Conservation (phyloP, 2,888 invertebrate genomes). For the Chromoteleia sp. region DNA sequence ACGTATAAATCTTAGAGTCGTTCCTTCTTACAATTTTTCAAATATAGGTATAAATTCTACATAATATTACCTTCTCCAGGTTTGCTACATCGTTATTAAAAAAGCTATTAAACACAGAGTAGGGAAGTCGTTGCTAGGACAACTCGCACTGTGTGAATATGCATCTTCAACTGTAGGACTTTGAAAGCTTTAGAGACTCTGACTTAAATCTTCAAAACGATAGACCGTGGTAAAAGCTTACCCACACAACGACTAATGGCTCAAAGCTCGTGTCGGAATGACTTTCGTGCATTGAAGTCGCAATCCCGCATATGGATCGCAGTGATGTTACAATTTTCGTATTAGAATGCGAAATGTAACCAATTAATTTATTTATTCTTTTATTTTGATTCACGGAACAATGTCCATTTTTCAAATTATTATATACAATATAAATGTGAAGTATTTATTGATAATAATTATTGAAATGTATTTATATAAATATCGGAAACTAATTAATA, state of each 20-base stretch:
- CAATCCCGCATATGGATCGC: slow-evolving; percentile 18
- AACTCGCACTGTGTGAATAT: slow-evolving; percentile 44
- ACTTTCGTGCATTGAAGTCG: slow-evolving; percentile 31
- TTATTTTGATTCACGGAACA: no score
- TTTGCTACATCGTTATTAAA: slow-evolving; percentile 29
- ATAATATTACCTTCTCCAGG: slow-evolving; percentile 10
- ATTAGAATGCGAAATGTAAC: slow-evolving; percentile 30
- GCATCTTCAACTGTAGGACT: slow-evolving; percentile 56
- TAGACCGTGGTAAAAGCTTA: slow-evolving; percentile 40
- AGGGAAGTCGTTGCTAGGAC: slow-evolving; percentile 27
- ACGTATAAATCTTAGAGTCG: no score
- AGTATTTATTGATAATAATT: no score
- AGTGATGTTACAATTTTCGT: slow-evolving; percentile 9
- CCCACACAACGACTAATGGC: slow-evolving; percentile 27
- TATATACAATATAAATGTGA: no score
- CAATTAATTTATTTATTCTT: no score
- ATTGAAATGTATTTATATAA: no score
- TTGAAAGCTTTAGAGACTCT: slow-evolving; percentile 48
- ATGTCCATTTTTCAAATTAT: no score
- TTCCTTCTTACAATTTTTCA: no score
- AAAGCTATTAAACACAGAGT: slow-evolving; percentile 44
- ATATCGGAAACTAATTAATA: no score
- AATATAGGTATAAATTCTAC: slow-evolving; percentile 8
- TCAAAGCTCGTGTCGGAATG: slow-evolving; percentile 40
- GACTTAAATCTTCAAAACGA: slow-evolving; percentile 47